Evolutionary conservation across 2,888 invertebrate species (phyloP).

Genomic region (Lissonota sp.): DNA sequence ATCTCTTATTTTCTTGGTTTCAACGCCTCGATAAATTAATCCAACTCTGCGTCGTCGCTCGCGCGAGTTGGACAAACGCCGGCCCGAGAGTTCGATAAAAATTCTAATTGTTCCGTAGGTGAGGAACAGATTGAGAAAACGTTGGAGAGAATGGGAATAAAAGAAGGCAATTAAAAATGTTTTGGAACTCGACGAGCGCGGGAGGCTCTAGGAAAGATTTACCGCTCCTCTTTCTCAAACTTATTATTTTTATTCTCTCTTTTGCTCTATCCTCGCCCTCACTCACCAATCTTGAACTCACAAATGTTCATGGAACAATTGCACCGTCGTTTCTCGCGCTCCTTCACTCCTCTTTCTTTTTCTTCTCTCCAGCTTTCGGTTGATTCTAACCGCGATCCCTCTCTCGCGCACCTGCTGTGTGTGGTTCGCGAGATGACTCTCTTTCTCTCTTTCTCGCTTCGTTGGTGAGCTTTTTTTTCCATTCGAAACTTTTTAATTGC

Average conservation of each 20-base stretch:
- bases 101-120: constrained; percentile 27
- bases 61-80: not conserved
- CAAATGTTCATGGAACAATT: constrained; percentile 60
- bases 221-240: constrained; percentile 10
- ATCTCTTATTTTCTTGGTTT: not conserved
- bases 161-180: constrained; percentile 61
- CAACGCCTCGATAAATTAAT: constrained; percentile 9
- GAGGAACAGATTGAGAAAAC: not conserved
- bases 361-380: constrained; percentile 34
- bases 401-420: constrained; percentile 45
- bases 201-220: constrained; percentile 48
- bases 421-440: constrained; percentile 43
- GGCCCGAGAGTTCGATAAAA: constrained; percentile 30
- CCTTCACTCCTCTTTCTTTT: constrained; percentile 28
- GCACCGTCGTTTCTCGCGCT: constrained; percentile 52
- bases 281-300: constrained; percentile 41
- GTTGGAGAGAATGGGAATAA: constrained; percentile 46
- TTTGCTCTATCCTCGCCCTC: constrained; percentile 10
- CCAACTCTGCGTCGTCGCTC: not conserved
- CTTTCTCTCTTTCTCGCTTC: constrained; percentile 22
- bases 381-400: constrained; percentile 50
- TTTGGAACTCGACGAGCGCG: constrained; percentile 17
- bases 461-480: constrained; percentile 57
- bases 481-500: constrained; percentile 82
- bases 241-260: not conserved